Evolutionary conservation across 2,888 invertebrate species (phyloP).

Genomic region (Nomada hirtipes): DNA sequence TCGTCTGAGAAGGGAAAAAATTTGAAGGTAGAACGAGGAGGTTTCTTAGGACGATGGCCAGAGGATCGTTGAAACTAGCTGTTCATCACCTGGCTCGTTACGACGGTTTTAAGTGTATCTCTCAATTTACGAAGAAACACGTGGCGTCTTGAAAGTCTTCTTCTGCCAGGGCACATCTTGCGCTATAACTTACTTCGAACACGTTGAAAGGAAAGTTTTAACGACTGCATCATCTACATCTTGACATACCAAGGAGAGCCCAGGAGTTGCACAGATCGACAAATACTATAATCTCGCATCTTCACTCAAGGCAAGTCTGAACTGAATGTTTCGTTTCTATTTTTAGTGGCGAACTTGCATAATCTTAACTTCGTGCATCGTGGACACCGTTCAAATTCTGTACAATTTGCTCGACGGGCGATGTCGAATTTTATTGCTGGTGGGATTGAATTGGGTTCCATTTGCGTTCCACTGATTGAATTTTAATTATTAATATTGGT

Average conservation of each 20-base stretch:
- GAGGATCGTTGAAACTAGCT: background rate
- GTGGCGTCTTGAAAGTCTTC: constrained; percentile 14
- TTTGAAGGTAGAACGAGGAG: background rate
- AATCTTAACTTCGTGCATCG: too few relatives aligned
- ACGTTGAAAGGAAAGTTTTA: constrained; percentile 31
- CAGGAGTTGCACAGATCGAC: too few relatives aligned
- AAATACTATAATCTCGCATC: too few relatives aligned
- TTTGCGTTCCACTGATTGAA: too few relatives aligned
- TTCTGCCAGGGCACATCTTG: constrained; percentile 2
- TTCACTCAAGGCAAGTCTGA: too few relatives aligned
- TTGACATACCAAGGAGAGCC: background rate
- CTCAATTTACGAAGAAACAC: constrained; percentile 27
- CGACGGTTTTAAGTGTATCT: constrained; percentile 20
- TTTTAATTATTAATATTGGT: too few relatives aligned
- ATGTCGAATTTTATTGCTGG: too few relatives aligned
- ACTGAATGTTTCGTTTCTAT: background rate
- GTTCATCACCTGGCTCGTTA: constrained; percentile 22
- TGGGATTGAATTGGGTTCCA: too few relatives aligned
- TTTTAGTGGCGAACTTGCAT: background rate
- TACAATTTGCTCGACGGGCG: too few relatives aligned
- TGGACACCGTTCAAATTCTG: too few relatives aligned
- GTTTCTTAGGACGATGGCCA: background rate
- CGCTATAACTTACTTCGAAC: constrained; percentile 17
- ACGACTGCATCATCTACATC: constrained; percentile 21
- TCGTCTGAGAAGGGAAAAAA: background rate